Conservation (phyloP, 2,113 vertebrate species). For the Rhabdomys dilectus region DNA sequence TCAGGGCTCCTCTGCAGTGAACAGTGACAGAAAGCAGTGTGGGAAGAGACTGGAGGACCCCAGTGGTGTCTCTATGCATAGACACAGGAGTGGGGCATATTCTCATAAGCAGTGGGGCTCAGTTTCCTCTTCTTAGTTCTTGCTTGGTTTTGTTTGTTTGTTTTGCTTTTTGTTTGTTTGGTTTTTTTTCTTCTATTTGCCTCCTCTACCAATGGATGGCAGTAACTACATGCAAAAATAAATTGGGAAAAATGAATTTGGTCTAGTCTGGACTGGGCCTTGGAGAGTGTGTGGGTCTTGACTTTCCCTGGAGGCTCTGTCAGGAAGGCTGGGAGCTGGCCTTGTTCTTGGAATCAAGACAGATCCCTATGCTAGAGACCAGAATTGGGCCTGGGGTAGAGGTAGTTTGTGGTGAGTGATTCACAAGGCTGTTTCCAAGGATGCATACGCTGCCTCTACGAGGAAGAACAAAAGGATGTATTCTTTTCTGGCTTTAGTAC, state of each 20-base stretch:
- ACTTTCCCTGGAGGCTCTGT: background rate
- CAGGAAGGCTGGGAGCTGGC: background rate
- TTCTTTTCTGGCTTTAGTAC: slow-evolving; percentile 6
- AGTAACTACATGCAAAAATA: background rate
- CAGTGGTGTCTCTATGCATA: fast-evolving
- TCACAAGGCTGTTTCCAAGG: background rate
- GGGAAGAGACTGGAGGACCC: background rate
- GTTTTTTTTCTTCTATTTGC: background rate
- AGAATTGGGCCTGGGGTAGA: background rate
- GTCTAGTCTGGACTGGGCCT: background rate
- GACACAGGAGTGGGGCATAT: background rate
- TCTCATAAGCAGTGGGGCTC: background rate
- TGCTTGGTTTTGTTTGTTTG: too few relatives aligned
- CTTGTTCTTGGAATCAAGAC: background rate
- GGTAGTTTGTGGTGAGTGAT: background rate
- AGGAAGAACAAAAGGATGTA: background rate
- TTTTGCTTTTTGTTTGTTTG: too few relatives aligned
- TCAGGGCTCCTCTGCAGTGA: background rate
- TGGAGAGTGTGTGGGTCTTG: background rate
- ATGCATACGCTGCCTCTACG: background rate
- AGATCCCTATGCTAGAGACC: background rate
- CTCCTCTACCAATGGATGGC: background rate
- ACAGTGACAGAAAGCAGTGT: background rate
- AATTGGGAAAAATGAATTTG: background rate
- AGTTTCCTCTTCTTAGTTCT: background rate